Evolutionary conservation across 2,888 invertebrate genomes (phyloP).

Genomic region (Callyntrura sp.): DNA sequence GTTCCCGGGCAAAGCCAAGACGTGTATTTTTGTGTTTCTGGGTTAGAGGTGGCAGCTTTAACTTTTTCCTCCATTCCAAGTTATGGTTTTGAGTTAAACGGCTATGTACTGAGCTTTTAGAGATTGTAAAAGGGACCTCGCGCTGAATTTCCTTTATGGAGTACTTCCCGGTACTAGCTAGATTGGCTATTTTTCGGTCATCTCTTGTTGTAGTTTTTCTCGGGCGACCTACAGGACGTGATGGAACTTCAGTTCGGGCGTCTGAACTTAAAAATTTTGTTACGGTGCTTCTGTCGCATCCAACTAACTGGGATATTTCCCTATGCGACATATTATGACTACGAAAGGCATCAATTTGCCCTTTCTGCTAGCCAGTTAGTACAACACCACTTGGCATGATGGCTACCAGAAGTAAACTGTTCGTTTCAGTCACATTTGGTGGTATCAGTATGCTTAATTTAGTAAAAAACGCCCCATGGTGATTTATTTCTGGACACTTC

Average conservation of each 20-base stretch:
- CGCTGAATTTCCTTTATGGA: neutral
- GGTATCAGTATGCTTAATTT: no score
- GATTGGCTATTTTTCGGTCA: neutral
- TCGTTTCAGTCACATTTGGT: no score
- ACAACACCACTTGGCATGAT: neutral
- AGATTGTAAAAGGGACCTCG: neutral
- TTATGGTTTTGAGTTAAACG: neutral
- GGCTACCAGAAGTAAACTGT: no score
- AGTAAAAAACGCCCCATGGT: no score
- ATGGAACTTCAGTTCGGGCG: neutral
- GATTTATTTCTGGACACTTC: no score
- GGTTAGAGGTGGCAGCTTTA: neutral
- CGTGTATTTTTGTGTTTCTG: neutral
- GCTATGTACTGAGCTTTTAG: neutral
- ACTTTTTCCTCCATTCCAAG: neutral
- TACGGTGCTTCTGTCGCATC: neutral
- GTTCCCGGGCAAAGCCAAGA: neutral
- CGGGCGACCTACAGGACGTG: neutral
- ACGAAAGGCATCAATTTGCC: neutral
- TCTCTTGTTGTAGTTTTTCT: neutral
- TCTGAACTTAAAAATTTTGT: neutral
- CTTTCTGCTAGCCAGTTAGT: neutral
- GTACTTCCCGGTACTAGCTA: neutral
- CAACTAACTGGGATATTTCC: neutral
- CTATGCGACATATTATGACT: neutral